Evolutionary conservation across 1,140 invertebrate genomes (phyloP), one percentile per base, ranked within the genome.

Genomic region (Caerostris extrusa): DNA sequence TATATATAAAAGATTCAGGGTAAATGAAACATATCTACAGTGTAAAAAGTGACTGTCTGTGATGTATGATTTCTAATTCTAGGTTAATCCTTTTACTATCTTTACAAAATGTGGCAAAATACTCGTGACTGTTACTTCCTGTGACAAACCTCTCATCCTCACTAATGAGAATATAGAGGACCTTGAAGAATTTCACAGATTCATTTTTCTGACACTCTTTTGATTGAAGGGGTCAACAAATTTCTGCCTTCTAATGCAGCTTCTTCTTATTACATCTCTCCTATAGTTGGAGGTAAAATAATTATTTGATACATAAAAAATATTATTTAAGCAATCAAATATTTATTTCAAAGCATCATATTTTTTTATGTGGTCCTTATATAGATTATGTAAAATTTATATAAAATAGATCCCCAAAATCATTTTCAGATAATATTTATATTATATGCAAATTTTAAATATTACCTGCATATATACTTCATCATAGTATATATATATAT

Each of bases 41-140:
- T 34, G 34, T 34, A 34, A 34, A 34, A 34, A 34, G 34, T 34
- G 34, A 34, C 2, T 34, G 34, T 34, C 2, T 34, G 34, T 34
- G 34, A 34, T 34, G 34, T 34, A 34, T 34, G 2, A 34, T 34
- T 34, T 6, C 19, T 7, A 17, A 4, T 64, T 82, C 89, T 17
- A 93, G 93, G 77, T 93, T 2, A 81, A 90, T 58, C 56, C 67
- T 82, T 99, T 99, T 97, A 99, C 99, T 0, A 98, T 99, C 95
- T 99, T 99, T 96, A 99, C 99, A 0, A 97, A 99, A 94, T 99
- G 98, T 64, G 99, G 99, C 0, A 99, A 99, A 96, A 98, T 99
- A 7, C 97, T 97, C 90, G 98, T 99, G n/a, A 95, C 96, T 10
- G 95, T 99, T 57, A 96, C 97, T 77, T 10, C 97, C 95, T 85